Conservation (phyloP, 37 sponge, comb jelly and placozoan genomes). For the Spongilla lacustris region DNA sequence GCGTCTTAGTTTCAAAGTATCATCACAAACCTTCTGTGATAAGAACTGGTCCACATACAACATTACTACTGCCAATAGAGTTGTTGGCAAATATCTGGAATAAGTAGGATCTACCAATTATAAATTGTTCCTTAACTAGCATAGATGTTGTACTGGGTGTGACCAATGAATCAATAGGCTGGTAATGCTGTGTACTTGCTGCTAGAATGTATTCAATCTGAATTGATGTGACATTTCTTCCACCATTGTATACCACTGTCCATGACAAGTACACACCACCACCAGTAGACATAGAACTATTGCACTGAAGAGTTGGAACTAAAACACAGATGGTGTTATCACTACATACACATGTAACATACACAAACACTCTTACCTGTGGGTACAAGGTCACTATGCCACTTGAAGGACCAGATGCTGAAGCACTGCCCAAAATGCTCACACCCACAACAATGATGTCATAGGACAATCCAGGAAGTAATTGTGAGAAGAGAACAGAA, state of each 20-base stretch:
- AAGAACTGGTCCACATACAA: background rate
- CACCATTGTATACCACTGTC: background rate
- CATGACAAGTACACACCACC: background rate
- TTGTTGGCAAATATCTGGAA: background rate
- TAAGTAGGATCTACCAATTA: background rate
- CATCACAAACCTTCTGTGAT: background rate
- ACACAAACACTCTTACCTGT: background rate
- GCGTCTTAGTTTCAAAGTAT: background rate
- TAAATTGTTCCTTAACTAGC: background rate
- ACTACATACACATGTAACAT: too few species aligned
- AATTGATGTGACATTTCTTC: background rate
- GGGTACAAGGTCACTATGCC: background rate
- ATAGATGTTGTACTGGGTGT: background rate
- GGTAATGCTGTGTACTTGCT: background rate
- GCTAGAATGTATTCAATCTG: background rate
- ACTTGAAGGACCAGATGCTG: background rate
- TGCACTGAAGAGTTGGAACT: background rate
- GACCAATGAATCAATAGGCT: background rate
- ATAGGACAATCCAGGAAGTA: background rate
- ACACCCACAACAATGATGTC: background rate
- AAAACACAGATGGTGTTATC: background rate
- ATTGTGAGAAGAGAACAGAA: background rate
- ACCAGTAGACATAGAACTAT: background rate
- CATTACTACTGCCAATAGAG: background rate
- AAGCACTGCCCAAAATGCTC: background rate